Conservation (phyloP, 2,113 vertebrate genomes). For the Anguilla rostrata region DNA sequence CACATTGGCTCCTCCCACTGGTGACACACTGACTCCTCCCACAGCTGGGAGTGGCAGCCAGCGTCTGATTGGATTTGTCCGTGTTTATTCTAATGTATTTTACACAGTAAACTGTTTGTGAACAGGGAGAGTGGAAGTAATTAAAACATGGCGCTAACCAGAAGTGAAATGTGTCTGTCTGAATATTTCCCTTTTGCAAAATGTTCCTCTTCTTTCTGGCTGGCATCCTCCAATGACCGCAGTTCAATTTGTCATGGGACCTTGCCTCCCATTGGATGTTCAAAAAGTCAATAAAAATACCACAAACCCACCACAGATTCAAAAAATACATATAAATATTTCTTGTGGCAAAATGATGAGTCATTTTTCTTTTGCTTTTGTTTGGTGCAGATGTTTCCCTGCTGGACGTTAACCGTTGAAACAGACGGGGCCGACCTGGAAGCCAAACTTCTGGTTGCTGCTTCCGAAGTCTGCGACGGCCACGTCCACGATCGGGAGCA, state of each 20-base stretch:
- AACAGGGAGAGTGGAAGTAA: slow-evolving; percentile 19
- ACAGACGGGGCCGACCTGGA: slow-evolving; percentile 86
- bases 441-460: slow-evolving; percentile 88
- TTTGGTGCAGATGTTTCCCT: slow-evolving; percentile 38
- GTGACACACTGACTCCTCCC: slow-evolving; percentile 25
- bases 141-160: slow-evolving; percentile 33
- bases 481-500: slow-evolving; percentile 81
- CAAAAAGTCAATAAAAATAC: slow-evolving; percentile 55
- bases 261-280: slow-evolving; percentile 36
- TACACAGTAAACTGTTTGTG: slow-evolving; percentile 42
- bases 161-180: slow-evolving; percentile 52
- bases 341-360: slow-evolving; percentile 46
- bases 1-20: background rate
- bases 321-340: slow-evolving; percentile 68
- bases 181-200: slow-evolving; percentile 64
- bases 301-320: slow-evolving; percentile 56
- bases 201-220: slow-evolving; percentile 49
- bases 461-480: slow-evolving; percentile 80
- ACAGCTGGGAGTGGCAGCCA: background rate
- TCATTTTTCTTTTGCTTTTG: slow-evolving; percentile 43
- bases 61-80: slow-evolving; percentile 21
- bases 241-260: slow-evolving; percentile 43
- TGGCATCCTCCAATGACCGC: slow-evolving; percentile 39
- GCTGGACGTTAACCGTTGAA: slow-evolving; percentile 75
- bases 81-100: slow-evolving; percentile 40